Conservation (phyloP, 1,140 invertebrate genomes). For the Apis mellifera region Amel_HAv3.1 CM009933.2:13537001-13537500, state of each 20-base stretch:
- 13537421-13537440: too few species aligned
- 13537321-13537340: not conserved
- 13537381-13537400: not conserved
- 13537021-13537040: too few species aligned
- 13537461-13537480: slow-evolving; percentile 1
- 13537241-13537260: not conserved
- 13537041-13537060: not conserved
- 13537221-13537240: not conserved
- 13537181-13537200: not conserved
- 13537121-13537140: not conserved
- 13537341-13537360: too few species aligned
- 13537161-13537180: not conserved
- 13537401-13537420: too few species aligned
- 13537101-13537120: not conserved
- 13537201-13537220: not conserved
- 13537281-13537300: not conserved
- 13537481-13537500: not conserved
- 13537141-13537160: not conserved
- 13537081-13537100: not conserved
- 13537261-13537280: not conserved
- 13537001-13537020: too few species aligned
- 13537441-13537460: not conserved
- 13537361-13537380: too few species aligned
- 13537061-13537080: not conserved
- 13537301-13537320: too few species aligned